Percentiles rank a stretch among this genome's conserved stretches.
Evolutionary conservation across 2,888 invertebrate genomes (phyloP).

Genomic region (Himalopsyche tibetana): DNA sequence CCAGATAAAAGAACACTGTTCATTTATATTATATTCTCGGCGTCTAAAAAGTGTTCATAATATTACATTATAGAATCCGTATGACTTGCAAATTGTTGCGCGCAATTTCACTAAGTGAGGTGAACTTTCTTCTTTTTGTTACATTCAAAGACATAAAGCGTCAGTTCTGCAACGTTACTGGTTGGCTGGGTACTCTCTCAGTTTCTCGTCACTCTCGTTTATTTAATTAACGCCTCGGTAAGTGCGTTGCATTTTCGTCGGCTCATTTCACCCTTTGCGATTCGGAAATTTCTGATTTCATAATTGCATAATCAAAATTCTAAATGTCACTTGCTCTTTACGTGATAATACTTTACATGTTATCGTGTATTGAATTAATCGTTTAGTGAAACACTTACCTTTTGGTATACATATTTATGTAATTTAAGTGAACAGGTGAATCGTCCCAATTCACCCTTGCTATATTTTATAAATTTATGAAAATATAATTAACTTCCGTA

Average conservation of each 20-base stretch:
- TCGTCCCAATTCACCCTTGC: no score
- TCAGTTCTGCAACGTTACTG: constrained; percentile 45
- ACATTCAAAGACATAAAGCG: constrained; percentile 55
- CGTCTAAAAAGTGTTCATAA: not conserved
- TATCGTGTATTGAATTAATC: no score
- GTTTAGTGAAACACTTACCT: no score
- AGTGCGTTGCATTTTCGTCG: constrained; percentile 15
- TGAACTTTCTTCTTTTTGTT: constrained; percentile 55
- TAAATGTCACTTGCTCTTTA: not conserved
- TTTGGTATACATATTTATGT: no score
- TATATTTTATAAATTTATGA: no score
- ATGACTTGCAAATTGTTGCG: constrained; percentile 62
- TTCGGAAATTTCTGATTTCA: not conserved
- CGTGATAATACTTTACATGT: not conserved
- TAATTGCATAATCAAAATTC: constrained; percentile 30
- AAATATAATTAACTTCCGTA: no score
- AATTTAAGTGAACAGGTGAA: no score
- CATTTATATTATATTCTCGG: not conserved
- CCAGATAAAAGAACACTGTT: no score
- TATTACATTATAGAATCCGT: constrained; percentile 46
- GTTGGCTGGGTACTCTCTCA: constrained; percentile 45
- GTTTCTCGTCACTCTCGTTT: constrained; percentile 6
- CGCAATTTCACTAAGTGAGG: constrained; percentile 62
- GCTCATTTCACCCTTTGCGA: constrained; percentile 5
- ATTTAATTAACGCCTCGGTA: constrained; percentile 22